Percentiles rank a stretch among this genome's conserved stretches.
Conservation (phyloP, 2,888 invertebrate genomes). For the Chrysotoxum bicinctum region DNA sequence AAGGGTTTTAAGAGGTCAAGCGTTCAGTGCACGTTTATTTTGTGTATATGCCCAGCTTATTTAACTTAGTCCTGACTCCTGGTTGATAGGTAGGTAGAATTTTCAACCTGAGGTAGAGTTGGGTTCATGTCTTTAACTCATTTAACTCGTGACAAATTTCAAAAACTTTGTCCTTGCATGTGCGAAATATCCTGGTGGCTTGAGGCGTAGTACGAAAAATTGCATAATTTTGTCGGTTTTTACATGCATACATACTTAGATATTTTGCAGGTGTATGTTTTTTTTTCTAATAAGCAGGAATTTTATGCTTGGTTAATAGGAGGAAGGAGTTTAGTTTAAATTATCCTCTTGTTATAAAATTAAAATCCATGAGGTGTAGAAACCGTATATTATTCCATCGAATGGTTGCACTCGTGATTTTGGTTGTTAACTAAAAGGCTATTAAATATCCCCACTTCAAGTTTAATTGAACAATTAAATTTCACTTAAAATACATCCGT, state of each 20-base stretch:
- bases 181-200: not conserved
- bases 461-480: not conserved
- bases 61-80: not conserved
- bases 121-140: conserved; percentile 54
- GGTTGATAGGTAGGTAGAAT: not conserved
- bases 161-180: conserved; percentile 65
- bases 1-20: conserved; percentile 56
- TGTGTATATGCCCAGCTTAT: not conserved
- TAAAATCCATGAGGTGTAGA: conserved; percentile 26
- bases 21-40: conserved; percentile 14
- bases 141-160: conserved; percentile 58
- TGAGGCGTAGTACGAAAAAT: conserved; percentile 25
- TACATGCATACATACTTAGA: not conserved
- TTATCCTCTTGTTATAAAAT: conserved; percentile 9
- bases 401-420: not conserved
- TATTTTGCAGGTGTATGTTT: not conserved
- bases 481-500: too few relatives aligned
- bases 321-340: conserved; percentile 2
- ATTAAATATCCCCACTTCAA: conserved; percentile 3
- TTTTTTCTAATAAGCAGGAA: not conserved
- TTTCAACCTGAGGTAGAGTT: not conserved
- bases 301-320: not conserved
- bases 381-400: not conserved
- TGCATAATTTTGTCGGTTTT: conserved; percentile 48
- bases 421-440: conserved; percentile 14